phyloP scores from a whole-genome alignment of 2,888 invertebrate genomes.

The Microplitis manilae region DNA sequence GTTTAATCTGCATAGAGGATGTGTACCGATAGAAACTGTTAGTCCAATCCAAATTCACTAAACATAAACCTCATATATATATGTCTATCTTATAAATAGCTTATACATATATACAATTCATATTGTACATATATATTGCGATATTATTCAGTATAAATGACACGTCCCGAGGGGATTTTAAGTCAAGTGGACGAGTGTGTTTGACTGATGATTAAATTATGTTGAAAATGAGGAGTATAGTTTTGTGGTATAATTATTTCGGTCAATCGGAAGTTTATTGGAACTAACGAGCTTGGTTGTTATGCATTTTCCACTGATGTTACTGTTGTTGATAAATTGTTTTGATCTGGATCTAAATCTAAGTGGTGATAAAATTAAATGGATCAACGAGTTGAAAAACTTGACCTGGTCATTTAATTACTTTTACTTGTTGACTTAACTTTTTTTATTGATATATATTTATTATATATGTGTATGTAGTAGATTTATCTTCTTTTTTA shows the following conservation, averaged over 20 bases:
- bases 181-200: conserved; percentile 7
- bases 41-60: not conserved
- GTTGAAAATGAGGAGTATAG: not conserved
- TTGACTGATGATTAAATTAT: conserved; percentile 15
- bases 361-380: too few relatives aligned
- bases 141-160: not conserved
- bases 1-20: too few relatives aligned
- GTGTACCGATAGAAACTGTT: too few relatives aligned
- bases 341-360: not conserved
- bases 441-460: too few relatives aligned
- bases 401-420: too few relatives aligned
- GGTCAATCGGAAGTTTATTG: conserved; percentile 34
- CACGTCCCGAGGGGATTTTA: not conserved
- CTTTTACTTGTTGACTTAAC: too few relatives aligned
- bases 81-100: too few relatives aligned
- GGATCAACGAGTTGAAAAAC: too few relatives aligned
- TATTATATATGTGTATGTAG: too few relatives aligned
- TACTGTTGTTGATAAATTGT: conserved; percentile 1
- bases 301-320: not conserved
- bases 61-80: not conserved
- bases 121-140: too few relatives aligned
- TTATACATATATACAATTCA: too few relatives aligned
- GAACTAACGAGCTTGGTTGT: conserved; percentile 15
- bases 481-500: not conserved
- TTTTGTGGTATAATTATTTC: conserved; percentile 24